Evolutionary conservation across 2,888 invertebrate genomes (phyloP), one percentile per base, ranked within the genome.

Genomic region (Pecten maximus): DNA sequence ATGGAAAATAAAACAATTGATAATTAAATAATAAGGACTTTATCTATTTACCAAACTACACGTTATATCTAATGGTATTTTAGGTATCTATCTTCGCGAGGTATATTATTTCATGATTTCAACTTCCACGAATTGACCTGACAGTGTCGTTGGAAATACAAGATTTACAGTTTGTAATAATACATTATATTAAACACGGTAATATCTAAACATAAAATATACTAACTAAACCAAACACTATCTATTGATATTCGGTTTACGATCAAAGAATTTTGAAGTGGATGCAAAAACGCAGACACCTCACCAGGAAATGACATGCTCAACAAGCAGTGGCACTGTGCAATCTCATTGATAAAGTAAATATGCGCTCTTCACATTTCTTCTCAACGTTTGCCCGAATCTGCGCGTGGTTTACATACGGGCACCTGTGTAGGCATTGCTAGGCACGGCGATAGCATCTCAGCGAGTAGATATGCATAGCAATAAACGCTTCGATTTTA

Each of bases 401-500:
- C 0, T 54, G 54, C 6, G 54, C 54, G 54, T 54, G 54, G 54
- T 54, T 54, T 54, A 74, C 28, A 28, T 35, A 74, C 74, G 35
- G 74, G 35, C 74, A 74, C 74, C 74, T 74, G 74, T 74, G 74
- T 12, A 35, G 35, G 35, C 74, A n/a, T 74, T 35, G 15, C 35
- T 35, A 6, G 74, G 10, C 74, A 35, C 35, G 10, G 74, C 28
- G 74, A 74, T 74, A 74, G 16, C 74, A 74, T 74, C 74, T 74
- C 28, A 15, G 35, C 23, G 8, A 74, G 74, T 35, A 28, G 35
- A 28, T 28, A 74, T 28, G 35, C 35, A 15, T 16, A 23, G 35
- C 28, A 28, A n/a, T 28, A 60, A 60, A 60, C 60, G 60, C 60
- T 60, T 60, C 74, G 74, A 74, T 74, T 74, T 74, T 74, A 74